Base-by-base conservation (phyloP, 2,888 invertebrate genomes). In the Chirona hameri region DNA sequence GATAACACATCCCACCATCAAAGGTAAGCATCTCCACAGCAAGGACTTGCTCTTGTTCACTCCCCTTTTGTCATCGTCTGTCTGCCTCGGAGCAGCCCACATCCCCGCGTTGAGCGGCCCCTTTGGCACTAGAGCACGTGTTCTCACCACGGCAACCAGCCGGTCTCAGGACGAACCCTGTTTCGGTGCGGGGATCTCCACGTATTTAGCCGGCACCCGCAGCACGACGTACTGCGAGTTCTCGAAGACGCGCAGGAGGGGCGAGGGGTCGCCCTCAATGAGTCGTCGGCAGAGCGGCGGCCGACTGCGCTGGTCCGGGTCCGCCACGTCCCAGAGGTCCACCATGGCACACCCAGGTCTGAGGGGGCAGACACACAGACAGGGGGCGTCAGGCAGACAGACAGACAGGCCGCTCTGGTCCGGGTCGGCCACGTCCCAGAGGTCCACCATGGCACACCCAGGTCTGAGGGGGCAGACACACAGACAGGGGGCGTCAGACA, bases 271-370 rank as follows among this genome's bases (percentile, higher is more conserved):
- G 48, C 87, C 87, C 83, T 85, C 83, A 83, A 90, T 89, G 72
- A 91, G 87, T 83, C 89, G 88, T 29, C 90, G 90, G 86, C 92
- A 92, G 81, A 91, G 88, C 81, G 91, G 90, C 60, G 89, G 89
- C 86, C 89, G 89, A 83, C 89, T 88, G 85, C 83, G 84, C 79
- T 86, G 86, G 69, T 84, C 84, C 21, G 87, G 88, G 72, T 94
- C 93, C 85, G 91, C 90, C 31, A 91, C 87, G 86, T 94, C 93
- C 93, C 93, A n/a, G n/a, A n/a, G n/a, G n/a, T n/a, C n/a, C n/a
- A n/a, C n/a, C n/a, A n/a, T n/a, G n/a, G n/a, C n/a, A n/a, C n/a
- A n/a, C n/a, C n/a, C n/a, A n/a, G n/a, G n/a, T n/a, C n/a, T n/a
- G n/a, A n/a, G n/a, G n/a, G n/a, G n/a, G n/a, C n/a, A n/a, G n/a